Base-by-base conservation (phyloP, 37 sponge, comb jelly and placozoan species). In the Spongia lamella region DNA sequence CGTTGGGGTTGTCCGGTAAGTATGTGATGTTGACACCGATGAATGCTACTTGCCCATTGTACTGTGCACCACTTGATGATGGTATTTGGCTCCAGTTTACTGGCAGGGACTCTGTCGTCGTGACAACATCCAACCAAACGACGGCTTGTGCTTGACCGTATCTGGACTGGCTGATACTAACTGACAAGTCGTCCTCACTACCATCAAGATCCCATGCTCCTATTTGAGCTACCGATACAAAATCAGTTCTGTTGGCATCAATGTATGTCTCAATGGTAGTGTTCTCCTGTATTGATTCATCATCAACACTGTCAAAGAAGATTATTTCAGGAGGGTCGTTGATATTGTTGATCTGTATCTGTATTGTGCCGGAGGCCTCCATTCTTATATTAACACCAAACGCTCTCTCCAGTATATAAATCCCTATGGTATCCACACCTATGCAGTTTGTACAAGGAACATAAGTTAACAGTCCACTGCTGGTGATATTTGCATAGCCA, bases 171-270 rank as follows among this genome's bases (percentile, higher is more conserved):
- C 26, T 79, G 16, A 65, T 37, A 27, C 37, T 15, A 16, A 76
- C 52, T 3, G 66, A 40, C 15, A 92, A 33, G 43, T 87, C 81
- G 54, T 92, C 89, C 21, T 55, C 4, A 54, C 62, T 81, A 21
- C 93, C 93, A 61, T 92, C 93, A 60, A 67, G 62, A 78, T 88
- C 89, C 29, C 71, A 81, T 1, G 68, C 85, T 27, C 78, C 93
- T 3, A 92, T 57, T 3, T 52, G 65, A 15, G 83, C 82, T 1
- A 84, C 79, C 0, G 68, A 51, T 1, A 57, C 47, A 1, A 63
- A 66, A 6, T 24, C 39, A 2, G 83, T 77, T 14, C 86, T 47
- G 36, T 88, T 88, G 36, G 80, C 61, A 1, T 92, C 89, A 15
- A 84, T 34, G 55, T 70, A 70, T 0, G 71, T 75, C 26, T 5